Percentiles rank a stretch among this genome's conserved stretches.
Conservation (phyloP, 2,888 invertebrate genomes). For the Smittia aterrima region DNA sequence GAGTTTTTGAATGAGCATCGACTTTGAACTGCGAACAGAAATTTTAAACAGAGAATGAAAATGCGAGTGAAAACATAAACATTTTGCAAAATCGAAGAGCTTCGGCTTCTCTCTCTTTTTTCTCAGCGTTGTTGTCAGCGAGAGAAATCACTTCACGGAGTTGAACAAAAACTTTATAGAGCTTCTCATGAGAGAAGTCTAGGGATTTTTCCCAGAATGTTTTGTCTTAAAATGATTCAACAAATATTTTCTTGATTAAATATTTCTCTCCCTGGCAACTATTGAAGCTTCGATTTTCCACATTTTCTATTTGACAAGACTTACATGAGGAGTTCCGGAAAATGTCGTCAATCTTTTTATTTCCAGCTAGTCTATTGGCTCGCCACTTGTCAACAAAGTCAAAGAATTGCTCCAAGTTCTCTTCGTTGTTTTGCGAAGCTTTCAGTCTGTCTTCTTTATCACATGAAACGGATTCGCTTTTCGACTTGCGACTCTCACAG, state of each 20-base stretch:
- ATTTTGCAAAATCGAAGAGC: neutral
- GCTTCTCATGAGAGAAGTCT: too few species aligned
- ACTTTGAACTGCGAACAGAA: conserved; percentile 19
- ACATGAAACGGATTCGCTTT: neutral
- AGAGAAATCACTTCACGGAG: too few species aligned
- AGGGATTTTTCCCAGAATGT: too few species aligned
- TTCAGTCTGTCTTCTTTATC: neutral
- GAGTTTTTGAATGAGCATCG: conserved; percentile 39
- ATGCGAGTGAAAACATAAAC: neutral
- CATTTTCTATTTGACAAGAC: neutral
- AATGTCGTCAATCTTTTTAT: conserved; percentile 29
- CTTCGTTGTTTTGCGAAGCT: neutral
- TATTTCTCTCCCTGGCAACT: too few species aligned
- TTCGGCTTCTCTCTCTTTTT: neutral
- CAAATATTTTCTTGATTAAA: too few species aligned
- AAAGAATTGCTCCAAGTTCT: conserved; percentile 26
- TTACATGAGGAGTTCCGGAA: conserved; percentile 28
- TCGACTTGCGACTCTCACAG: neutral
- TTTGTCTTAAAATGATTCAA: too few species aligned
- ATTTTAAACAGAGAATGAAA: conserved; percentile 2
- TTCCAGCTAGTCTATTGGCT: conserved; percentile 9
- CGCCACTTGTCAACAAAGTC: conserved; percentile 36
- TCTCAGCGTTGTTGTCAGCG: too few species aligned
- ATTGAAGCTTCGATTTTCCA: neutral
- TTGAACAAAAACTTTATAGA: too few species aligned